Evolutionary conservation across 2,113 vertebrate species (phyloP).

Genomic region (Phycodurus eques): DNA sequence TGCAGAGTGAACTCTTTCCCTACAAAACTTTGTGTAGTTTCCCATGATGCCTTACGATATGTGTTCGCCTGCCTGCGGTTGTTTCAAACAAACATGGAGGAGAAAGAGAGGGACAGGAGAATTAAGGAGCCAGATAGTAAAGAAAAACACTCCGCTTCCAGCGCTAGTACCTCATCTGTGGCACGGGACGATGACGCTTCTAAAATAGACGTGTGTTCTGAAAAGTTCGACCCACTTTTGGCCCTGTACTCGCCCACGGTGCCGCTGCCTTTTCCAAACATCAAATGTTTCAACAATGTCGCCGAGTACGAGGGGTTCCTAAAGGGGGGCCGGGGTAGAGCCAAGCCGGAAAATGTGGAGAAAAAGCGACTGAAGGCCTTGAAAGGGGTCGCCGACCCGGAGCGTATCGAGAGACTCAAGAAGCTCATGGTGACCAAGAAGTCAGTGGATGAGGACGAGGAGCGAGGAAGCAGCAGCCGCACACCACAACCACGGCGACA

Average conservation of each 20-base stretch:
- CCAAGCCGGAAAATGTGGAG: conserved; percentile 77
- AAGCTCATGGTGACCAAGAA: conserved; percentile 81
- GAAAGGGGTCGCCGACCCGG: conserved; percentile 73
- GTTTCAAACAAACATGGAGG: conserved; percentile 84
- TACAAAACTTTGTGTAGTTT: not conserved
- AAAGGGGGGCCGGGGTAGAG: conserved; percentile 75
- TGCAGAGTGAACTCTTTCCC: conserved; percentile 6
- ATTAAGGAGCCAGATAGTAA: not conserved
- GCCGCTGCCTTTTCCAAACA: conserved; percentile 80
- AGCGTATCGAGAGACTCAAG: conserved; percentile 82
- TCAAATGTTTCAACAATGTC: conserved; percentile 89
- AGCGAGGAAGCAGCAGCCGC: conserved; percentile 56
- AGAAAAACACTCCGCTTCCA: not conserved
- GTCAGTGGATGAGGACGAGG: conserved; percentile 44
- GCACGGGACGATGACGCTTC: conserved; percentile 16
- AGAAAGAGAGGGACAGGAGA: conserved; percentile 60
- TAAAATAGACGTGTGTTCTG: conserved; percentile 80
- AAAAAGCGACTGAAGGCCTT: conserved; percentile 61
- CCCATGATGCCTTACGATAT: conserved; percentile 53
- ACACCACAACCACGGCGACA: conserved; percentile 36
- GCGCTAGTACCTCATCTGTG: not conserved
- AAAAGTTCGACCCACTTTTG: conserved; percentile 82
- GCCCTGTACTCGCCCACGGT: conserved; percentile 82
- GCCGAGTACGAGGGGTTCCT: conserved; percentile 87
- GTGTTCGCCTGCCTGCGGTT: conserved; percentile 43